Evolutionary conservation across 2,888 invertebrate genomes (phyloP), one percentile per base, ranked within the genome.

Genomic region (Celastrina argiolus): DNA sequence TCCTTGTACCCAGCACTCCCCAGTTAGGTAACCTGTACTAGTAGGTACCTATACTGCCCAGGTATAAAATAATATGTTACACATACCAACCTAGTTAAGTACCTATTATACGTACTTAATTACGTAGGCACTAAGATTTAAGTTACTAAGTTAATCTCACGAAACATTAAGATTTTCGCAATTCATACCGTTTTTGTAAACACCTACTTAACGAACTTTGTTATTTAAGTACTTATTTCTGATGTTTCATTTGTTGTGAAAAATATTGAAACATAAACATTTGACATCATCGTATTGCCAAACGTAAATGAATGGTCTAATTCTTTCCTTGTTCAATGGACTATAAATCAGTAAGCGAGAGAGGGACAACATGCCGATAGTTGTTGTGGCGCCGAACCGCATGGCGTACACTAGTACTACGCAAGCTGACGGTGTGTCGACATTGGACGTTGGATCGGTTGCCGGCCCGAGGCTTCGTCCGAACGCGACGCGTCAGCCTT

Each of bases 351-450:
- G 69, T 78, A 74, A 18, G 70, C 56, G 69, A 80, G 80, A 90
- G 75, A 78, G 85, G 85, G 87, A 89, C 68, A 76, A 74, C 66
- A 73, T 76, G 74, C 73, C 31, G 65, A 42, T 66, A 67, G 66
- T 67, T 65, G 68, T 69, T 81, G 66, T 76, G 75, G 69, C 76
- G 75, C 67, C 71, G 73, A 78, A 82, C 80, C 82, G 83, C 85
- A 81, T 87, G 85, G 85, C 84, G 84, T 85, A 82, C 78, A 79
- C 81, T 85, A 85, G 89, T 90, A 89, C 87, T 90, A 90, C 90
- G 88, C 89, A 90, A 90, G 88, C 82, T 85, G 88, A 83, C 85
- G 83, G 87, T 89, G 89, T 91, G 89, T 90, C 90, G 90, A 91
- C 90, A 90, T 90, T 90, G 90, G 89, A 89, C 89, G 87, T 90